Conservation (phyloP, 1,140 invertebrate genomes). For the Venturia canescens region DNA sequence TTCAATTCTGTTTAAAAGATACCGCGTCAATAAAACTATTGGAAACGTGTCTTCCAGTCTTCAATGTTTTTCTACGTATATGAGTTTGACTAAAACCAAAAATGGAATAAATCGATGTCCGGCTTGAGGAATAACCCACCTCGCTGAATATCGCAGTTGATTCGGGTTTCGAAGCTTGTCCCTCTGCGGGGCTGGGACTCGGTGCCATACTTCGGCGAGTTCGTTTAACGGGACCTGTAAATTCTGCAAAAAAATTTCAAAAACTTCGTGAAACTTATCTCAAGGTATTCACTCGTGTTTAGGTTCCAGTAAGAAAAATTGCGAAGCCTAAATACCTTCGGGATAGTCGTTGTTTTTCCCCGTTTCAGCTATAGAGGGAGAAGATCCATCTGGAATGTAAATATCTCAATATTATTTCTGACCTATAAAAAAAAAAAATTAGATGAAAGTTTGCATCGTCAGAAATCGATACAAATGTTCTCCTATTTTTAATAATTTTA, state of each 20-base stretch:
- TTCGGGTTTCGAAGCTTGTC: conserved; percentile 75
- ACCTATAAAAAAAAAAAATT: conserved; percentile 37
- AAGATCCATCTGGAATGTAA: conserved; percentile 55
- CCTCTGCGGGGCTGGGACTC: conserved; percentile 74
- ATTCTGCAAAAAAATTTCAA: conserved; percentile 55
- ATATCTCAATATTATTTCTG: not conserved
- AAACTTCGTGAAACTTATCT: not conserved
- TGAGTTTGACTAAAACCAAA: too few relatives aligned
- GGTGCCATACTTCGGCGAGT: conserved; percentile 71
- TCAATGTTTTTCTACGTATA: too few relatives aligned
- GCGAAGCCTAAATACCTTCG: conserved; percentile 62
- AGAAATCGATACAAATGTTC: too few relatives aligned
- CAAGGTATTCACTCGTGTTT: too few relatives aligned
- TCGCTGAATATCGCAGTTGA: conserved; percentile 74
- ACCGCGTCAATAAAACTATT: too few relatives aligned
- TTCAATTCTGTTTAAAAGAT: too few relatives aligned
- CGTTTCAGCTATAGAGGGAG: conserved; percentile 54
- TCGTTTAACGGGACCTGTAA: conserved; percentile 63
- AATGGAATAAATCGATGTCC: not conserved
- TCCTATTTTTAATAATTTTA: too few relatives aligned
- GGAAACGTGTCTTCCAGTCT: too few relatives aligned
- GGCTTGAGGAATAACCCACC: conserved; percentile 57
- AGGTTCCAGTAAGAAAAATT: not conserved
- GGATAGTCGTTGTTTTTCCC: conserved; percentile 67
- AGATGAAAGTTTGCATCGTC: not conserved